Evolutionary conservation across 2,888 invertebrate genomes (phyloP).

Genomic region (Oxystoma pomonae): DNA sequence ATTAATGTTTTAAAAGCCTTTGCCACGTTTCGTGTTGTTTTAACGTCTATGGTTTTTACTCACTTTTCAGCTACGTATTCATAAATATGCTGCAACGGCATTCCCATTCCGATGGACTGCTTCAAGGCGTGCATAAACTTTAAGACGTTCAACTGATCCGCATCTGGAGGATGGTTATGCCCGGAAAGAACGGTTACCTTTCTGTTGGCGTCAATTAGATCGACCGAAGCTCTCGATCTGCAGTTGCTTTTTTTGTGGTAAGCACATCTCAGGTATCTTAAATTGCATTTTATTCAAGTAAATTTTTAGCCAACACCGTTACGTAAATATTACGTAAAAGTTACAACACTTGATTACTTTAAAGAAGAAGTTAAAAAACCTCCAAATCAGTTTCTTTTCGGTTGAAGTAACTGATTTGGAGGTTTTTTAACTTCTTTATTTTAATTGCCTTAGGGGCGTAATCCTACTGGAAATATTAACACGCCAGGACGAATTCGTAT

Average conservation of each 20-base stretch:
- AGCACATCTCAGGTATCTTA: slow-evolving; percentile 30
- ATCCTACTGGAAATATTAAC: too few species aligned
- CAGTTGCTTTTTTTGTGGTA: slow-evolving; percentile 26
- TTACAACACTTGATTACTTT: too few species aligned
- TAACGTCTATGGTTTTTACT: not conserved
- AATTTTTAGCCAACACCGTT: too few species aligned
- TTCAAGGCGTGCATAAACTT: slow-evolving; percentile 28
- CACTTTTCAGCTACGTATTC: slow-evolving; percentile 29
- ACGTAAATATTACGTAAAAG: too few species aligned
- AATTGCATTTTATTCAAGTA: too few species aligned
- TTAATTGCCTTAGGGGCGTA: too few species aligned
- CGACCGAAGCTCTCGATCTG: slow-evolving; percentile 28
- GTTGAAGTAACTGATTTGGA: too few species aligned
- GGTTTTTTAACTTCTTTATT: too few species aligned
- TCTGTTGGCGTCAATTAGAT: slow-evolving; percentile 7
- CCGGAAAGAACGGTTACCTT: slow-evolving; percentile 23
- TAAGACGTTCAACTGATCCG: slow-evolving; percentile 24
- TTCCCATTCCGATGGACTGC: slow-evolving; percentile 15
- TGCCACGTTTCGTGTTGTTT: not conserved
- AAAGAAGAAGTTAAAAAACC: too few species aligned
- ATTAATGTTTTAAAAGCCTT: too few species aligned
- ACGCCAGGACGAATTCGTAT: too few species aligned
- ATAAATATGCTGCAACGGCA: slow-evolving; percentile 29
- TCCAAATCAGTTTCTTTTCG: too few species aligned
- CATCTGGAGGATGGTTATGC: slow-evolving; percentile 31